These are phyloP conservation scores for Protophormia terraenovae DNA, from an alignment of 2,888 invertebrate genomes.

Conservation along the genomic window DNA sequence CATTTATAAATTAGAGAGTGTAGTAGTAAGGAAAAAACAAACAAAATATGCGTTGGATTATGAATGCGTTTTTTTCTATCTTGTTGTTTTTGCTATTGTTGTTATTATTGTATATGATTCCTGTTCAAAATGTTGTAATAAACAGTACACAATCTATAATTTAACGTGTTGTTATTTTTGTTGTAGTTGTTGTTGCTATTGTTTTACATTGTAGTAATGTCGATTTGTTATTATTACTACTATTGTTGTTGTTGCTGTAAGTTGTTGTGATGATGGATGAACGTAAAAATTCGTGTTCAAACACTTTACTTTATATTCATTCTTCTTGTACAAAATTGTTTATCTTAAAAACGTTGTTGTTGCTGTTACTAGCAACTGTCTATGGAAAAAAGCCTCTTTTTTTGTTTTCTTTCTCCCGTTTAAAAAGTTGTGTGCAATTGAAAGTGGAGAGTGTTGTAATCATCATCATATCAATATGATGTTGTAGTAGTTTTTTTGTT, in stretches of 20 bases:
- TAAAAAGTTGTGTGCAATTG: slow-evolving; percentile 50
- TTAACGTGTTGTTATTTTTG: slow-evolving; percentile 31
- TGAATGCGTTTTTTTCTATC: slow-evolving; percentile 76
- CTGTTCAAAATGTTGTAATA: slow-evolving; percentile 65
- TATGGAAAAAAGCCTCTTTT: slow-evolving; percentile 40
- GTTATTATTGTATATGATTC: slow-evolving; percentile 50
- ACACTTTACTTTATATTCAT: slow-evolving; percentile 67
- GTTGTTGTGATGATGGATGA: slow-evolving; percentile 68
- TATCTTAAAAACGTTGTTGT: slow-evolving; percentile 52
- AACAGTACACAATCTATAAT: slow-evolving; percentile 46
- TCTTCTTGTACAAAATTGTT: slow-evolving; percentile 61
- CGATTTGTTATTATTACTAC: slow-evolving; percentile 68
- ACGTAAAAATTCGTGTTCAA: slow-evolving; percentile 70
- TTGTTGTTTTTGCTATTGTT: slow-evolving; percentile 13
- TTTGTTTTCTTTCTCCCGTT: background rate
- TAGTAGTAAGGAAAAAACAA: background rate
- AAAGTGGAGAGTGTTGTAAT: slow-evolving; percentile 64
- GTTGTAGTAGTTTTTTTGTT: slow-evolving; percentile 38
- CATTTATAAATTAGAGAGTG: background rate
- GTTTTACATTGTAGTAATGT: slow-evolving; percentile 33
- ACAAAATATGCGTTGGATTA: slow-evolving; percentile 70
- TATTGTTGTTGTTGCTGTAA: slow-evolving; percentile 60
- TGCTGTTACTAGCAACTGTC: slow-evolving; percentile 2
- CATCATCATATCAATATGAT: slow-evolving; percentile 58
- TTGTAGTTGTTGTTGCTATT: slow-evolving; percentile 32